Evolutionary conservation across 2,797 vertebrate genomes (phyloP), one percentile per base, ranked within the genome.

Genomic region (Enoplosus armatus): DNA sequence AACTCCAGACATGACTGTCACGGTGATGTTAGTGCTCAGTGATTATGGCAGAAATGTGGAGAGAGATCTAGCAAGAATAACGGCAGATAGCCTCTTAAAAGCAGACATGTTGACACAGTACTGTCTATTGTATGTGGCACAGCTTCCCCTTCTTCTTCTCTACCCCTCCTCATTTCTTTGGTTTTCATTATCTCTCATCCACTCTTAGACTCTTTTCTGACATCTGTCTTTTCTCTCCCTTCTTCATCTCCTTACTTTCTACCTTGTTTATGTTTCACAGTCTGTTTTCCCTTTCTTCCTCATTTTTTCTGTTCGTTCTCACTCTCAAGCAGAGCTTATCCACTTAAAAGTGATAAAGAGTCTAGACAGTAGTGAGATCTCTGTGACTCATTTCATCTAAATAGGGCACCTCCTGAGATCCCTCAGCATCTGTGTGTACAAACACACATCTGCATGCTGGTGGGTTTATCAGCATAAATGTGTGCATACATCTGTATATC

Each of bases 321-420:
- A 3, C 48, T 77, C 69, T 66, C n/a, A 41, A 76, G 29, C 22
- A 55, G 8, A 70, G 37, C 27, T 31, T 29, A 59, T 65, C 66
- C 18, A 67, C 69, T 39, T 74, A 80, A 64, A 78, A 74, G 55
- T 75, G 35, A 73, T 76, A 41, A 72, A 73, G 12, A 76, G 73
- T 84, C 84, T 77, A 82, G 70, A 82, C 80, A 82, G 84, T 65
- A 33, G 72, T 71, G 64, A 59, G 69, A 90, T 83, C 82, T 66
- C 59, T 59, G 77, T 77, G 77, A 84, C 72, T 83, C 64, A 80
- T 81, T 85, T 75, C 18, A 75, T 72, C 73, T 85, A 84, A 85
- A 84, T 65, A 75, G 45, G 69, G 41, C 67, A 83, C 64, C 74
- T 75, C 55, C 66, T 53, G 56, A 85, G 77, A 75, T 71, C 56